Evolutionary conservation across 1,140 invertebrate genomes (phyloP).

Genomic region (Nasonia vitripennis): DNA sequence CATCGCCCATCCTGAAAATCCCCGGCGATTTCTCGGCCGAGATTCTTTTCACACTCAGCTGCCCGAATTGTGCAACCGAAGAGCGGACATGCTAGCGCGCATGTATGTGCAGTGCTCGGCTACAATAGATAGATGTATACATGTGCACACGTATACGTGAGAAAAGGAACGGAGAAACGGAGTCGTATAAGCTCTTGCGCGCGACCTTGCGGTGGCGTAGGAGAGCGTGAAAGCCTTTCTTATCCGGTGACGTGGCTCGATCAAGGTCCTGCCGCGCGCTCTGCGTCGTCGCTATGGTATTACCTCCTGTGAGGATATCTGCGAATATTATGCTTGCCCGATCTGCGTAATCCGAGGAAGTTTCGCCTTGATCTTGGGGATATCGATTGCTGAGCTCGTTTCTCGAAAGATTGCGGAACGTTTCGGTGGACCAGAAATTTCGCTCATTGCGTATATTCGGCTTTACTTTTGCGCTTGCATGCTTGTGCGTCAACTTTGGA

Average conservation of each 20-base stretch:
- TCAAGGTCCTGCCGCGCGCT: slow-evolving; percentile 13
- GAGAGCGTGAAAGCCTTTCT: slow-evolving; percentile 47
- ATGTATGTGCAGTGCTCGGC: not conserved
- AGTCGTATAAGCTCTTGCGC: not conserved
- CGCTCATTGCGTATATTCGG: too few species aligned
- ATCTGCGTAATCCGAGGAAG: slow-evolving; percentile 1
- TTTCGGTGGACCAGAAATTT: too few species aligned
- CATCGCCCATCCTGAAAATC: too few species aligned
- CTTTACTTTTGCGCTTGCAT: too few species aligned
- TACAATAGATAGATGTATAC: not conserved
- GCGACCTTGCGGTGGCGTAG: slow-evolving; percentile 26
- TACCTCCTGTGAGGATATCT: too few species aligned
- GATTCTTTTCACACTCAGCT: too few species aligned
- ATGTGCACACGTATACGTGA: slow-evolving; percentile 1
- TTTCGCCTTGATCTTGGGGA: slow-evolving; percentile 43
- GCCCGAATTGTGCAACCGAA: not conserved
- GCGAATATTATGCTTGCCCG: not conserved
- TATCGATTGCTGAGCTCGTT: slow-evolving; percentile 2
- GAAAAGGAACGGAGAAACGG: slow-evolving; percentile 32
- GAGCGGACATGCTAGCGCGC: not conserved
- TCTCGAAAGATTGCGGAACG: not conserved
- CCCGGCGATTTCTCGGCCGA: too few species aligned
- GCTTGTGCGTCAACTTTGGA: too few species aligned
- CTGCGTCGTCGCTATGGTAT: not conserved
- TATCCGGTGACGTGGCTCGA: not conserved